Evolutionary conservation across 2,888 invertebrate genomes (phyloP).

Genomic region (Archips crataeganus): DNA sequence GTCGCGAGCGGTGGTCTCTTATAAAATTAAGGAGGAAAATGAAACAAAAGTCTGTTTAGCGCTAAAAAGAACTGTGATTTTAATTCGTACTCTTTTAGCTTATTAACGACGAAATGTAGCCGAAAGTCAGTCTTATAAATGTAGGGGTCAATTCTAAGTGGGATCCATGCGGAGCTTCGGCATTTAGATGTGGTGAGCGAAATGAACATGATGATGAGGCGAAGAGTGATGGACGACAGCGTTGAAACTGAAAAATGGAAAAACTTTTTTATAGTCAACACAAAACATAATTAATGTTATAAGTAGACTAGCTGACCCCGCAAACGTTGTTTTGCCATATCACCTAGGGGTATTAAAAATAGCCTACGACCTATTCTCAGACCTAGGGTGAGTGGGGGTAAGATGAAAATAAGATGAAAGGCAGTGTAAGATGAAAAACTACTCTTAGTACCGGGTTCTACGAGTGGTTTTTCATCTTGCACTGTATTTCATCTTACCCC

Average conservation of each 20-base stretch:
- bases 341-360: too few relatives aligned
- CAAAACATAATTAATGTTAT: too few relatives aligned
- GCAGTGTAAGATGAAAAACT: too few relatives aligned
- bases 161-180: conserved; percentile 13
- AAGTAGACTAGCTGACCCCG: too few relatives aligned
- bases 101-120: conserved; percentile 38
- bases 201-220: conserved; percentile 81
- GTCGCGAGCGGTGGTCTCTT: too few relatives aligned
- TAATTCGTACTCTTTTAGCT: conserved; percentile 37
- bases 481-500: too few relatives aligned
- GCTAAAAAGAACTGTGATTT: conserved; percentile 33
- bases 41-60: conserved; percentile 28
- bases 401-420: too few relatives aligned
- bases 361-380: too few relatives aligned
- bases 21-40: background rate
- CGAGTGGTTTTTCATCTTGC: too few relatives aligned
- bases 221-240: conserved; percentile 85
- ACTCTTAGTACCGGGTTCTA: too few relatives aligned
- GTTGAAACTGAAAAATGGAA: conserved; percentile 83
- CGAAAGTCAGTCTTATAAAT: conserved; percentile 54
- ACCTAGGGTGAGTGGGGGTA: too few relatives aligned
- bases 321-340: too few relatives aligned
- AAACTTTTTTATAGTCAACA: background rate
- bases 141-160: conserved; percentile 45
- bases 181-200: conserved; percentile 65